phyloP scores from a whole-genome alignment of 2,113 vertebrate genomes.

The Saccopteryx bilineata region DNA sequence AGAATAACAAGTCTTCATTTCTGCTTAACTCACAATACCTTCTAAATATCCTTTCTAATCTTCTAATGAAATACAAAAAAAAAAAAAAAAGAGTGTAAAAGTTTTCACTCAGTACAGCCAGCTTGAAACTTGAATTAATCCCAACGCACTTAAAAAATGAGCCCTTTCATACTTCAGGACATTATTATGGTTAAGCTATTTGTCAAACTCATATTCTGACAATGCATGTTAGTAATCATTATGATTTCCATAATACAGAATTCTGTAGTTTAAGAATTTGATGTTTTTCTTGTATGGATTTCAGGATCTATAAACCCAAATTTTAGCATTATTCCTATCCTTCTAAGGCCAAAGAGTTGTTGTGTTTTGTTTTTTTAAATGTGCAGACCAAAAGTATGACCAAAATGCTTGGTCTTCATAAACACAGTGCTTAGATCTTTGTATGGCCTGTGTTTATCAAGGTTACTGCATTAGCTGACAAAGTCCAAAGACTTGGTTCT shows the following conservation, averaged over 20 bases:
- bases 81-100: background rate
- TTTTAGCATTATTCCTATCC: background rate
- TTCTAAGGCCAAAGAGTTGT: background rate
- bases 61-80: constrained; percentile 41
- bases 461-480: background rate
- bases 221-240: constrained; percentile 34
- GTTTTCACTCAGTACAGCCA: constrained; percentile 36
- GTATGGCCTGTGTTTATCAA: background rate
- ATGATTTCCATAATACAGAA: background rate
- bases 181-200: constrained; percentile 61
- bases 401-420: background rate
- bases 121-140: constrained; percentile 57
- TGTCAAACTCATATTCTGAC: constrained; percentile 51
- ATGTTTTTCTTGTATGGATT: background rate
- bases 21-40: constrained; percentile 24
- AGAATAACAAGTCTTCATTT: constrained; percentile 16
- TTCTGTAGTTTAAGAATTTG: constrained; percentile 4
- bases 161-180: background rate
- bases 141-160: constrained; percentile 56
- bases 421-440: background rate
- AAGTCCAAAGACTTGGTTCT: constrained; percentile 9
- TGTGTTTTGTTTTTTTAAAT: background rate
- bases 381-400: background rate
- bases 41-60: constrained; percentile 50
- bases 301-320: constrained; percentile 21